Conservation (phyloP, 2,888 invertebrate genomes). For the Trissolcus japonicus region DNA sequence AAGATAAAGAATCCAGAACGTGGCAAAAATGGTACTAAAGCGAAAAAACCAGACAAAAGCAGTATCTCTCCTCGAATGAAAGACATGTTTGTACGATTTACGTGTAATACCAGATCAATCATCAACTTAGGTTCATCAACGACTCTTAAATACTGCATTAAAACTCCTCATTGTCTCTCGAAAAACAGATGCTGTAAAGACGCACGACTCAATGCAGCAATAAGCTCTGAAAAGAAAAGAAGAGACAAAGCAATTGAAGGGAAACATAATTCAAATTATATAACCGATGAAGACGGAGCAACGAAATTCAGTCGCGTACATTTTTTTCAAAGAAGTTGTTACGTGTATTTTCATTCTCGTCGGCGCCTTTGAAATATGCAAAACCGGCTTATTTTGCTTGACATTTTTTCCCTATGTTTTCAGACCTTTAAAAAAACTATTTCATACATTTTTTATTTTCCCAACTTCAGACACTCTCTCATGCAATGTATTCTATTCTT, state of each 20-base stretch:
- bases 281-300: background rate
- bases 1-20: slow-evolving; percentile 2
- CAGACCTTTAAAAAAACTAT: slow-evolving; percentile 17
- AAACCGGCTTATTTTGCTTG: slow-evolving; percentile 17
- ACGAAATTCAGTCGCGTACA: background rate
- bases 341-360: background rate
- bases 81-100: slow-evolving; percentile 24
- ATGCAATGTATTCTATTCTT: slow-evolving; percentile 28
- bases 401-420: slow-evolving; percentile 16
- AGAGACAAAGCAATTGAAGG: background rate
- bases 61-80: background rate
- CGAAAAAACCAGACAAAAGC: slow-evolving; percentile 21
- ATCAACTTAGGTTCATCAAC: slow-evolving; percentile 30
- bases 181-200: background rate
- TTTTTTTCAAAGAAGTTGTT: slow-evolving; percentile 1
- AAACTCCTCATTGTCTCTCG: background rate
- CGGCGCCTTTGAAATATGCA: slow-evolving; percentile 18
- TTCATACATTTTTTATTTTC: slow-evolving; percentile 37
- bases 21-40: slow-evolving; percentile 2
- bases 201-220: background rate
- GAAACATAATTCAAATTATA: background rate
- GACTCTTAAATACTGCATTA: background rate
- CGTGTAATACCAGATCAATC: slow-evolving; percentile 29
- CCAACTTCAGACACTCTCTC: slow-evolving; percentile 15
- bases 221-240: background rate